A percentile compares a stretch with the other conserved stretches of the same genome.
Evolutionary conservation across 2,888 invertebrate genomes (phyloP).

Genomic region (Argynnis bischoffii): DNA sequence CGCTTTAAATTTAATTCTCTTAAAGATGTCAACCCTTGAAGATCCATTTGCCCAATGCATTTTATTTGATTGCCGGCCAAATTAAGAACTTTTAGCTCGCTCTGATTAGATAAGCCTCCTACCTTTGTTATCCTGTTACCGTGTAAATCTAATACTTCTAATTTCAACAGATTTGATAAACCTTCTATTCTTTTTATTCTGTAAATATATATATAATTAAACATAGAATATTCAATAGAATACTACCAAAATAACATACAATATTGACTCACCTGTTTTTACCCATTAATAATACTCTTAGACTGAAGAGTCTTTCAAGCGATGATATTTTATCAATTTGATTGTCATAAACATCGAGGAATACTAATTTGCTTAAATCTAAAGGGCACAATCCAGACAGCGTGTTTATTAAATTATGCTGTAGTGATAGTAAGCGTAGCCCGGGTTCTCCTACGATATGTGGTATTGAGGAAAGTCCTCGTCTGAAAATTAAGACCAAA

Average conservation of each 20-base stretch:
- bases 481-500: slow-evolving; percentile 61
- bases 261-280: slow-evolving; percentile 88
- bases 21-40: slow-evolving; percentile 89
- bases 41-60: slow-evolving; percentile 88
- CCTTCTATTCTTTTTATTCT: slow-evolving; percentile 92
- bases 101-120: slow-evolving; percentile 85
- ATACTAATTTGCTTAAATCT: slow-evolving; percentile 89
- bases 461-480: slow-evolving; percentile 92
- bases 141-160: slow-evolving; percentile 96
- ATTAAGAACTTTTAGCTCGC: slow-evolving; percentile 93
- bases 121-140: slow-evolving; percentile 93
- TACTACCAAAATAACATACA: neutral
- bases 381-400: slow-evolving; percentile 83
- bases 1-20: slow-evolving; percentile 94
- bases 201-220: slow-evolving; percentile 48
- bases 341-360: slow-evolving; percentile 97
- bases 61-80: slow-evolving; percentile 95
- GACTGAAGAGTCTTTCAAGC: slow-evolving; percentile 88
- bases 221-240: neutral
- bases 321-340: slow-evolving; percentile 93
- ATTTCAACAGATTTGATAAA: slow-evolving; percentile 85
- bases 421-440: slow-evolving; percentile 92
- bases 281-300: slow-evolving; percentile 93
- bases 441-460: slow-evolving; percentile 91
- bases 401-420: slow-evolving; percentile 93